Percentiles rank a stretch among this genome's conserved stretches.
These are phyloP conservation scores for Mayetiola destructor DNA, from an alignment of 2,888 invertebrate genomes.

Conservation along the genomic window DNA sequence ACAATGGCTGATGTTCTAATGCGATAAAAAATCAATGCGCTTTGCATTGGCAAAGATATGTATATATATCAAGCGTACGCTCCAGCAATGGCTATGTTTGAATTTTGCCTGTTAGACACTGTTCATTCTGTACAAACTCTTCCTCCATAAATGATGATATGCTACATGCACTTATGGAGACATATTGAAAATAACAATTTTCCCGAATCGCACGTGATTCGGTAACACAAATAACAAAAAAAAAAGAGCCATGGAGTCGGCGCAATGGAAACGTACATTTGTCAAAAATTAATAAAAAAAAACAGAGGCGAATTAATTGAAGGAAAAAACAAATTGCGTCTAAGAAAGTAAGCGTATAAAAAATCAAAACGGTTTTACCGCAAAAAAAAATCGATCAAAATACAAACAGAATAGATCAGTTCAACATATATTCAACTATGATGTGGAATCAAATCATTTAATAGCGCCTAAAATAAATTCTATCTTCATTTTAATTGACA, in stretches of 20 bases:
- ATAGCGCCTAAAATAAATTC: too few species aligned
- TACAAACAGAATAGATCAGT: too few species aligned
- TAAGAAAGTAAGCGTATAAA: too few species aligned
- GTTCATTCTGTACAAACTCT: not conserved
- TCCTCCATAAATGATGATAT: too few species aligned
- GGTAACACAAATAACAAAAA: not conserved
- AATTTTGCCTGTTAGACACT: not conserved
- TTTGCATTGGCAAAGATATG: too few species aligned
- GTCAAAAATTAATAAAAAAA: not conserved
- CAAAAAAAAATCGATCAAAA: too few species aligned
- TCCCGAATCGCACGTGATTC: slow-evolving; percentile 7
- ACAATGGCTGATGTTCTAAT: slow-evolving; percentile 7
- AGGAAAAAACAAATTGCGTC: too few species aligned
- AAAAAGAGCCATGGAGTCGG: not conserved
- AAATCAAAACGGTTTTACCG: too few species aligned
- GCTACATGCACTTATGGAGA: not conserved
- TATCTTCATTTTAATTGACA: too few species aligned
- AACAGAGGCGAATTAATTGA: too few species aligned
- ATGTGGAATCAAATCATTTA: too few species aligned
- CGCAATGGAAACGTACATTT: not conserved
- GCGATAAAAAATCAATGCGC: slow-evolving; percentile 10
- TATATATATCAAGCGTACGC: not conserved
- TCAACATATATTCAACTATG: too few species aligned
- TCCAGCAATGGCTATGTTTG: not conserved
- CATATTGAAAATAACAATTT: not conserved